These are phyloP conservation scores for Bos indicus DNA, from an alignment of 2,113 vertebrate genomes.

Conservation along the genomic window DNA sequence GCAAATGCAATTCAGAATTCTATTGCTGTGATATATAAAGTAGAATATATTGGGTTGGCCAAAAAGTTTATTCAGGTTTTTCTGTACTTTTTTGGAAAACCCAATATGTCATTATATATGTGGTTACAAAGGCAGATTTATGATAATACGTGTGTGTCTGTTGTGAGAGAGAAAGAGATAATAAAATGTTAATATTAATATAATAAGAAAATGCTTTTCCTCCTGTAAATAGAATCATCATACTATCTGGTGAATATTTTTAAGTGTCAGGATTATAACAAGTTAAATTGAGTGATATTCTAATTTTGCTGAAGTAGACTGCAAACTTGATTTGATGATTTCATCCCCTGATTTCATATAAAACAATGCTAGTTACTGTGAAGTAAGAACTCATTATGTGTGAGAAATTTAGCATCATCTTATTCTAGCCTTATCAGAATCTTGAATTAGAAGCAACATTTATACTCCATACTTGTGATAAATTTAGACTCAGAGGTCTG, in stretches of 20 bases:
- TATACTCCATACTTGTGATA: not conserved
- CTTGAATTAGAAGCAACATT: not conserved
- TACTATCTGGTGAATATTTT: not conserved
- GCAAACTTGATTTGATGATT: not conserved
- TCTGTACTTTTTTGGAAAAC: not conserved
- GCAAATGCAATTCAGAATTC: not conserved
- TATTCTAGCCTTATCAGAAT: not conserved
- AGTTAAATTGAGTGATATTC: not conserved
- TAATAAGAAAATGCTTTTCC: not conserved
- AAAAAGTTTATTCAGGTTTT: not conserved
- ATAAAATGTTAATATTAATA: not conserved
- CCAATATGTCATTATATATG: not conserved
- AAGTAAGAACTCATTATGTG: not conserved
- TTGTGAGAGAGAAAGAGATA: not conserved
- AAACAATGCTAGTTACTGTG: not conserved
- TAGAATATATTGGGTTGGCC: not conserved
- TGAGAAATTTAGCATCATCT: not conserved
- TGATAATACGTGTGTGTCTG: not conserved
- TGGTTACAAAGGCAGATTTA: not conserved
- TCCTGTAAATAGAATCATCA: not conserved
- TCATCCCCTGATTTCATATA: not conserved
- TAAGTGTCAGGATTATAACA: not conserved
- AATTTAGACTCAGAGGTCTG: not conserved
- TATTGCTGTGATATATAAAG: not conserved
- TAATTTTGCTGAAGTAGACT: conserved; percentile 11